These are phyloP conservation scores for Listronotus bonariensis DNA, from an alignment of 1,140 invertebrate species.

Conservation along the genomic window DNA sequence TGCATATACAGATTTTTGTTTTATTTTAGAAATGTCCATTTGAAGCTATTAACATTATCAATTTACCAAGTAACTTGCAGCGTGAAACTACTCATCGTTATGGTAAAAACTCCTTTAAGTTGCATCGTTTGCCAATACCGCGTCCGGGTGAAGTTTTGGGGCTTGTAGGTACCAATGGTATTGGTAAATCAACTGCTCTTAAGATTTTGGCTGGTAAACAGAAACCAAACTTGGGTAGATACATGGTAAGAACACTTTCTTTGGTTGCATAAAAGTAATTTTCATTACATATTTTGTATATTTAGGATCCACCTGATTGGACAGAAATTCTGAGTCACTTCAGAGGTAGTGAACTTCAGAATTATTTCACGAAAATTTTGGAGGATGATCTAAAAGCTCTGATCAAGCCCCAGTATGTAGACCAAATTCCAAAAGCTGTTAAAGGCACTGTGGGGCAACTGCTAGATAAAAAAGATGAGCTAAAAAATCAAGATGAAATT, in stretches of 20 bases:
- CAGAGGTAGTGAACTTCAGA: constrained; percentile 97
- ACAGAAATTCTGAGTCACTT: constrained; percentile 97
- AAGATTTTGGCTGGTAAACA: constrained; percentile 99
- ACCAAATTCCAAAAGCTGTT: constrained; percentile 98
- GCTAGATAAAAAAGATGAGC: constrained; percentile 91
- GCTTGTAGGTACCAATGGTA: constrained; percentile 98
- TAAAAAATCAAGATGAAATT: constrained; percentile 82
- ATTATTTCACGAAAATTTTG: constrained; percentile 99
- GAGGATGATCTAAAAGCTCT: constrained; percentile 98
- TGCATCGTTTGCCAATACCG: constrained; percentile 95
- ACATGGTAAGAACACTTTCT: constrained; percentile 66
- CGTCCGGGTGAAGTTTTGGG: constrained; percentile 96
- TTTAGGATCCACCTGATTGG: constrained; percentile 96
- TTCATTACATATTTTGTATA: constrained; percentile 28
- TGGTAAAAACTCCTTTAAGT: constrained; percentile 98
- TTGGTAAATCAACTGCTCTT: constrained; percentile 98
- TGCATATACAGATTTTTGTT: no score
- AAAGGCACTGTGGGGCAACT: constrained; percentile 92
- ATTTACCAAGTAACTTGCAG: constrained; percentile 97
- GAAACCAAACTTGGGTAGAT: constrained; percentile 97
- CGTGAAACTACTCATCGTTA: constrained; percentile 99
- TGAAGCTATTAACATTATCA: constrained; percentile 99
- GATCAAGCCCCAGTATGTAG: constrained; percentile 99
- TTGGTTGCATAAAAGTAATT: background rate
- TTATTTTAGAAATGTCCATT: constrained; percentile 96